Base-by-base conservation (phyloP, 2,888 invertebrate genomes). In the Minunthozetes semirufus region DNA sequence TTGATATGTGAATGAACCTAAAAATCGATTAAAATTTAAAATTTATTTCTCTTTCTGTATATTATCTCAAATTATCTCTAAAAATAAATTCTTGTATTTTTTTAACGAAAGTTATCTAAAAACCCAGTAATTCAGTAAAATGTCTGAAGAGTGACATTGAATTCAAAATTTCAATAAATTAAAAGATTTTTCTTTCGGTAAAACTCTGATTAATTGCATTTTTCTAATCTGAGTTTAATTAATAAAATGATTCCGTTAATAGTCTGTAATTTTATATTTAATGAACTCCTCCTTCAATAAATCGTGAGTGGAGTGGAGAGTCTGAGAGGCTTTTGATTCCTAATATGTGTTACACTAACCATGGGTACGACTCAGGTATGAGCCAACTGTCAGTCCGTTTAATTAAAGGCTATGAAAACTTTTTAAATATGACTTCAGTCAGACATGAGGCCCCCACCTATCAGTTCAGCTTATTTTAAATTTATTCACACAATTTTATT, bases 1-100 rank as follows among this genome's bases (percentile, higher is more conserved):
- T 25, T 25, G 46, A 72, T 72, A 25, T 48, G 53, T 72, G 72
- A 72, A 19, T 72, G 72, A 48, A 72, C 72, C 72, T 72, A 72
- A 53, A 29, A 27, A 72, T 53, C 4, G 38, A 53, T 53, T 53
- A 42, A 17, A 29, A 48, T 48, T 48, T 48, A 22, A 53, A 19
- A 53, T 53, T 53, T 50, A 13, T n/a, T 27, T 27, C 27, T 27
- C 1, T 15, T 61, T 27, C 13, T 61, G 22, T 19, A 42, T 11
- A 42, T 9, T 42, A 9, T 42, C n/a, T n/a, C n/a, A n/a, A n/a
- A n/a, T 9, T 42, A 13, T 42, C n/a, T 48, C 15, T 9, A 19
- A 53, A 5, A 19, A 53, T 15, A 8, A 19, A 53, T 22, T 13
- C 3, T 11, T 48, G 9, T 17, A n/a, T 48, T 11, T 15, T 48